Evolutionary conservation across 2,113 vertebrate species (phyloP).

Genomic region (Grammomys dolichurus): DNA sequence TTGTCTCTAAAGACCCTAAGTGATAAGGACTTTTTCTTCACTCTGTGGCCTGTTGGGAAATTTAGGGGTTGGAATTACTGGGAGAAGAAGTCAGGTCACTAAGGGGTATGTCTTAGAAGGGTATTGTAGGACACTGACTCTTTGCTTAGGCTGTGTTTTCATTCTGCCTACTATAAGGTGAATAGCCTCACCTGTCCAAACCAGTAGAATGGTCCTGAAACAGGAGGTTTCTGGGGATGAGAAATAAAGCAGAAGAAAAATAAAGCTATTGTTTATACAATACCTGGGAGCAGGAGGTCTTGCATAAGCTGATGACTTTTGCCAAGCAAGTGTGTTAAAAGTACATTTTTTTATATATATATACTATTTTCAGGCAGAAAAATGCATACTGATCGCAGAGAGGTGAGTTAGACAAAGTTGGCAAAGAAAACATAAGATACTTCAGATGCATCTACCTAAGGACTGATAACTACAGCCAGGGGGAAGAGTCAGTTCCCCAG

Average conservation of each 20-base stretch:
- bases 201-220: not conserved
- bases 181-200: not conserved
- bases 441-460: not conserved
- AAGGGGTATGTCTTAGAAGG: not conserved
- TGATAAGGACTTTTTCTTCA: not conserved
- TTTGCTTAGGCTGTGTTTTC: not conserved
- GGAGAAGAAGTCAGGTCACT: not conserved
- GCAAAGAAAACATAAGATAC: not conserved
- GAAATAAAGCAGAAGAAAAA: not conserved
- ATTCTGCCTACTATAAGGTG: not conserved
- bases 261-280: not conserved
- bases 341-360: not conserved
- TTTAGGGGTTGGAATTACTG: no score
- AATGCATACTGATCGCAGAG: not conserved
- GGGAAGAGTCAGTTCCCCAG: not conserved
- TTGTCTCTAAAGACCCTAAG: not conserved
- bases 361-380: not conserved
- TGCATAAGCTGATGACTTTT: not conserved
- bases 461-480: not conserved
- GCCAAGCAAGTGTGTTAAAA: not conserved
- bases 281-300: not conserved
- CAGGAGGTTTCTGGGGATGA: not conserved
- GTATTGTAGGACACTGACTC: no score
- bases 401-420: not conserved
- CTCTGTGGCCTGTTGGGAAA: not conserved